Evolutionary conservation across 1,140 invertebrate genomes (phyloP).

Genomic region (Polyergus mexicanus): DNA sequence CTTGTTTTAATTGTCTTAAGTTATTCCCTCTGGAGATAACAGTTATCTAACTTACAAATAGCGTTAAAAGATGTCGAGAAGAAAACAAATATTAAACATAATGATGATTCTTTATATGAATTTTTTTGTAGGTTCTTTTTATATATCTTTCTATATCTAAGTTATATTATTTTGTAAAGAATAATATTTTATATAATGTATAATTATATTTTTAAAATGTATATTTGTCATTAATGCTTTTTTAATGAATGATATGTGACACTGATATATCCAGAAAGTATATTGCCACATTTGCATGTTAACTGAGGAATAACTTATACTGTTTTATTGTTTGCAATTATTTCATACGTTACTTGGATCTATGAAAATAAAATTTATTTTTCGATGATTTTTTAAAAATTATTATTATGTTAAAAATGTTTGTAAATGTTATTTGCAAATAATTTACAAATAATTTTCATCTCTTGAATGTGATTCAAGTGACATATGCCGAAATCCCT

Average conservation of each 20-base stretch:
- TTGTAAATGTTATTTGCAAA: not conserved
- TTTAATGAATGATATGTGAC: conserved; percentile 23
- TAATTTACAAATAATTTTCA: not conserved
- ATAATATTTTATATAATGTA: not conserved
- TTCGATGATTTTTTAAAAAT: not conserved
- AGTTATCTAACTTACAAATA: not conserved
- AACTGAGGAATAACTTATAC: conserved; percentile 37
- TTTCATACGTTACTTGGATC: not conserved
- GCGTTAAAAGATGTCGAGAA: not conserved
- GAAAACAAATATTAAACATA: not conserved
- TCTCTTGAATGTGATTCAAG: not conserved
- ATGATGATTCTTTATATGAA: not conserved
- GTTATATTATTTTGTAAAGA: not conserved
- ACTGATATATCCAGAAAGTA: not conserved
- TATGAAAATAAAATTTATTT: not conserved
- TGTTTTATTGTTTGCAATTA: conserved; percentile 31
- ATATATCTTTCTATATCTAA: conserved; percentile 4
- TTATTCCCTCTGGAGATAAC: not conserved
- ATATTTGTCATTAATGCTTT: not conserved
- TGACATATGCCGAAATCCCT: not conserved
- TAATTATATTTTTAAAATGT: not conserved
- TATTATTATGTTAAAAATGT: not conserved
- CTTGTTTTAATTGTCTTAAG: not conserved
- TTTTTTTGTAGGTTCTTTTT: not conserved
- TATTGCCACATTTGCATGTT: conserved; percentile 33